Conservation (phyloP, 2,113 vertebrate species). For the Phoxinus phoxinus region DNA sequence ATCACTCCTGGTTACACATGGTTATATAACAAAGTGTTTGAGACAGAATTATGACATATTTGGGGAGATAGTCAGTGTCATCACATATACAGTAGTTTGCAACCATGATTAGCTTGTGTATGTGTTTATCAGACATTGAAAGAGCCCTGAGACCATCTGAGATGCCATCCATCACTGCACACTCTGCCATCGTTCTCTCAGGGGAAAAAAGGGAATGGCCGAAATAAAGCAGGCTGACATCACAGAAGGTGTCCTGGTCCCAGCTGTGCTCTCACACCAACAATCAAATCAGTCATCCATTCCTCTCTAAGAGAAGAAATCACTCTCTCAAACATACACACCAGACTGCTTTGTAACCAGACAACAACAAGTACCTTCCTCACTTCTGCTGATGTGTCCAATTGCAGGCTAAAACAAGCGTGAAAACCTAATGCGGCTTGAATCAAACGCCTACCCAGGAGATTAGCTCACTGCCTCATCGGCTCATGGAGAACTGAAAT, state of each 20-base stretch:
- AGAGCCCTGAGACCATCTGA: neutral
- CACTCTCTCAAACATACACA: neutral
- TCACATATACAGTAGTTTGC: neutral
- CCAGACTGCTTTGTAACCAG: neutral
- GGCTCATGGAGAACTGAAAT: neutral
- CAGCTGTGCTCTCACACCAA: constrained; percentile 26
- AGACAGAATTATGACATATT: neutral
- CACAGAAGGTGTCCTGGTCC: constrained; percentile 22
- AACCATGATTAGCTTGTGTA: neutral
- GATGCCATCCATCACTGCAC: constrained; percentile 32
- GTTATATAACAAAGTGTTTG: neutral
- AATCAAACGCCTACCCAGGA: neutral
- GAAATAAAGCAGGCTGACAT: constrained; percentile 16
- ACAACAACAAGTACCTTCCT: constrained; percentile 10
- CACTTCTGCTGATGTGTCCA: constrained; percentile 27
- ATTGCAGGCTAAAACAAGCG: constrained; percentile 37
- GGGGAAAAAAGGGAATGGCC: neutral
- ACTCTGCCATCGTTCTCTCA: constrained; percentile 9
- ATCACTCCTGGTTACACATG: neutral
- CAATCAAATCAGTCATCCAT: constrained; percentile 35
- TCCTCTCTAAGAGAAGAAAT: neutral
- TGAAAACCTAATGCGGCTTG: constrained; percentile 9
- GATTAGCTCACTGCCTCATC: neutral
- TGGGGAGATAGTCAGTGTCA: neutral
- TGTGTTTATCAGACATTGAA: neutral